These are phyloP conservation scores for Laupala kohalensis DNA, from an alignment of 1,140 invertebrate genomes.

Conservation along the genomic window DNA sequence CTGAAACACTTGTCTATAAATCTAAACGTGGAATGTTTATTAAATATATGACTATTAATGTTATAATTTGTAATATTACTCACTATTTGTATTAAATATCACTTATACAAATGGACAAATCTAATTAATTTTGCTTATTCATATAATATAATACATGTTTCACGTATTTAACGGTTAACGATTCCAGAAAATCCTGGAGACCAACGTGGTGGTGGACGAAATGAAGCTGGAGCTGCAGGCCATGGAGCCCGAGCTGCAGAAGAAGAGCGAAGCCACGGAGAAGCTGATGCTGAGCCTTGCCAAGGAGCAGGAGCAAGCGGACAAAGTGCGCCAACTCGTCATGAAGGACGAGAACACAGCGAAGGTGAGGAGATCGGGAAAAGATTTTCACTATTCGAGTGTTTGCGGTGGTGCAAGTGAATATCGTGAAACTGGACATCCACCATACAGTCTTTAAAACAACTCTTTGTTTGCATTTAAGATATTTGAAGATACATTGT, in stretches of 20 bases:
- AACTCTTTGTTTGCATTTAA: too few relatives aligned
- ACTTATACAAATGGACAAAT: too few relatives aligned
- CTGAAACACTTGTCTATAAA: too few relatives aligned
- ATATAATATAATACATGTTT: background rate
- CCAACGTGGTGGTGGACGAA: conserved; percentile 64
- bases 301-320: conserved; percentile 69
- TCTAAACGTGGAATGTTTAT: too few relatives aligned
- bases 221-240: conserved; percentile 80
- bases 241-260: conserved; percentile 71
- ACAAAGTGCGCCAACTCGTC: conserved; percentile 62
- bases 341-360: conserved; percentile 61
- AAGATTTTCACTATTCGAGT: too few relatives aligned
- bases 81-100: background rate
- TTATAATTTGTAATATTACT: background rate
- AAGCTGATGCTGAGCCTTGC: conserved; percentile 60
- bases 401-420: too few relatives aligned
- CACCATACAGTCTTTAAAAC: too few relatives aligned
- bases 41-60: background rate
- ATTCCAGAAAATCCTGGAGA: conserved; percentile 67
- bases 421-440: too few relatives aligned
- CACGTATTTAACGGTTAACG: background rate
- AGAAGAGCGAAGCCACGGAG: conserved; percentile 68
- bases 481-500: too few relatives aligned
- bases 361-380: conserved; percentile 54
- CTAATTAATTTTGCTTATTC: background rate